These are phyloP conservation scores for Amphiura filiformis DNA, from an alignment of 35 echinoderm and acorn worm species.

Conservation along the genomic window DNA sequence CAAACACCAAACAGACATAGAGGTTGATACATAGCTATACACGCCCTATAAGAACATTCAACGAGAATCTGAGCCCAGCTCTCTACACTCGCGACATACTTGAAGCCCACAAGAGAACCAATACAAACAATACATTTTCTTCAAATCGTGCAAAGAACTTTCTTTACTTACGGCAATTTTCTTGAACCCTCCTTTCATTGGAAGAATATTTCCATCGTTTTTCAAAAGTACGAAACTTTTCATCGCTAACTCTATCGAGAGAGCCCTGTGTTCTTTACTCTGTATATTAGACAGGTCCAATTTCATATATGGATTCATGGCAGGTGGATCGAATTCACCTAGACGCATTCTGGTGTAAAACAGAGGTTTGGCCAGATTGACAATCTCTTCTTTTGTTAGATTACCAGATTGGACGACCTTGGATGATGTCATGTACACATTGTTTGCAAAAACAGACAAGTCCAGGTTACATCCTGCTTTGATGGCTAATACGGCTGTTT, in stretches of 20 bases:
- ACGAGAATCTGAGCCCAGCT: no score
- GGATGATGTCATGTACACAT: constrained; percentile 34
- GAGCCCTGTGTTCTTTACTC: constrained; percentile 50
- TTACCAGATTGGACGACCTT: constrained; percentile 51
- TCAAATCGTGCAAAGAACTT: no score
- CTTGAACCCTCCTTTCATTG: constrained; percentile 36
- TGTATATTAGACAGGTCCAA: constrained; percentile 45
- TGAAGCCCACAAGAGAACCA: no score
- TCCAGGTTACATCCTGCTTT: constrained; percentile 90
- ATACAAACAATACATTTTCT: no score
- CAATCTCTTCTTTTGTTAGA: constrained; percentile 39
- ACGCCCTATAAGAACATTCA: no score
- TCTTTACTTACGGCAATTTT: no score
- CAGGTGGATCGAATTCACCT: constrained; percentile 78
- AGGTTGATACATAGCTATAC: no score
- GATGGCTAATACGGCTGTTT: constrained; percentile 51
- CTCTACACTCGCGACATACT: no score
- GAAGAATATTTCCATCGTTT: constrained; percentile 61
- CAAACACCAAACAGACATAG: no score
- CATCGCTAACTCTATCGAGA: constrained; percentile 56
- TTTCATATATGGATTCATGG: constrained; percentile 76
- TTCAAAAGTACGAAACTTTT: constrained; percentile 94
- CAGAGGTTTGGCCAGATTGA: constrained; percentile 36
- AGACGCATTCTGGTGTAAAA: constrained; percentile 76
- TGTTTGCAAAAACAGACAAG: constrained; percentile 24